Evolutionary conservation across 2,113 vertebrate species (phyloP), one percentile per base, ranked within the genome.

Genomic region (Ariopsis seemanni): DNA sequence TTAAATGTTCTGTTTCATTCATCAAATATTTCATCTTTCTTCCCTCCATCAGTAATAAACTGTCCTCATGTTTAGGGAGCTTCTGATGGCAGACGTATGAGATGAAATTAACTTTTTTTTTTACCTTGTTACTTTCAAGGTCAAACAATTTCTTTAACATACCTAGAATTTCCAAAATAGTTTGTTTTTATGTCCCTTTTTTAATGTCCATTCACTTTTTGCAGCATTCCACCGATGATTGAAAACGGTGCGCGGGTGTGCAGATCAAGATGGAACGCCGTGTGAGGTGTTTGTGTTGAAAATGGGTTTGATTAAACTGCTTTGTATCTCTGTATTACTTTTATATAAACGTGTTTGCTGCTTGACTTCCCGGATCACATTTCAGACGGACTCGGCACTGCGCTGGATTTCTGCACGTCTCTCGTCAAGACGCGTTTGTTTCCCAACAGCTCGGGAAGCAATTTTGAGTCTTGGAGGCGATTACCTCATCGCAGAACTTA

Each of bases 401-500:
- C 34, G 84, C 48, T 14, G 65, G 65, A 34, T 52, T 42, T 72
- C 20, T 2, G 7, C 52, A 22, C 27, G 30, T 74, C 57, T 81
- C 7, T 77, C 78, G 27, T 82, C 60, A 3, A 22, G 67, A 74
- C 27, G 42, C 25, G 42, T 74, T 60, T 53, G 86, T 87, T 62
- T 82, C 60, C 79, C 65, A 30, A 58, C 75, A 75, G 80, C 83
- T 85, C 79, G 58, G 80, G 77, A 77, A 42, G 72, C 65, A 25
- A 71, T 80, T 89, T 85, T 8, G 55, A 81, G 88, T 69, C 63
- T 79, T 69, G 52, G 75, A 67, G 81, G 74, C 69, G 88, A 87
- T 90, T 87, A 90, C 90, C 89, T 92, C 90, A 90, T 85, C 78
- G 55, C 82, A 48, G 71, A 90, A 90, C 86, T 81, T 88, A 88